Percentiles rank a stretch among this genome's conserved stretches.
These are phyloP conservation scores for Antheraea pernyi DNA, from an alignment of 1,140 invertebrate genomes.

Conservation along the genomic window DNA sequence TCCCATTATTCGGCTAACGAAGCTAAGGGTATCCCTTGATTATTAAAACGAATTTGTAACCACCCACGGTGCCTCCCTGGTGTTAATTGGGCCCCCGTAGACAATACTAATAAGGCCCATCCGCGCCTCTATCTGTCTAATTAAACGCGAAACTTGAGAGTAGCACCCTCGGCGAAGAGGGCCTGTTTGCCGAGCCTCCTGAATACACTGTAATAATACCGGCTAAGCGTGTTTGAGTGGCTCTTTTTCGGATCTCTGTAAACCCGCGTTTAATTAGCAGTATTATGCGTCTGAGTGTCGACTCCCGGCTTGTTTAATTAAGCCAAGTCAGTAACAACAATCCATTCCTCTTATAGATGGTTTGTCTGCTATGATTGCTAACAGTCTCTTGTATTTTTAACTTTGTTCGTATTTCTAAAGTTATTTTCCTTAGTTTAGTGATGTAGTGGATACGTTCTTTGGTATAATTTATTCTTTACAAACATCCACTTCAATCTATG, in stretches of 20 bases:
- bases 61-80: conserved; percentile 66
- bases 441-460: no score
- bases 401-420: no score
- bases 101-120: conserved; percentile 78
- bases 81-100: conserved; percentile 78
- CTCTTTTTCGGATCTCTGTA: conserved; percentile 77
- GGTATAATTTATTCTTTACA: no score
- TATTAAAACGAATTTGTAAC: conserved; percentile 75
- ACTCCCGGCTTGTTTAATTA: conserved; percentile 73
- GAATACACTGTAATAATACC: conserved; percentile 77
- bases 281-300: conserved; percentile 75
- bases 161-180: conserved; percentile 70
- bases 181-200: conserved; percentile 72
- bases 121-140: conserved; percentile 77
- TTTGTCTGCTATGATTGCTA: conserved; percentile 22
- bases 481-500: no score
- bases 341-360: conserved; percentile 42
- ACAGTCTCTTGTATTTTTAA: conserved; percentile 16
- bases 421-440: no score
- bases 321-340: conserved; percentile 75
- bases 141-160: conserved; percentile 78
- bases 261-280: conserved; percentile 76
- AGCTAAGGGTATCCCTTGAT: conserved; percentile 71
- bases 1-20: conserved; percentile 73
- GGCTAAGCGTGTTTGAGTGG: conserved; percentile 77